These are phyloP conservation scores for Tipula unca DNA, from an alignment of 2,888 invertebrate species.

Conservation along the genomic window DNA sequence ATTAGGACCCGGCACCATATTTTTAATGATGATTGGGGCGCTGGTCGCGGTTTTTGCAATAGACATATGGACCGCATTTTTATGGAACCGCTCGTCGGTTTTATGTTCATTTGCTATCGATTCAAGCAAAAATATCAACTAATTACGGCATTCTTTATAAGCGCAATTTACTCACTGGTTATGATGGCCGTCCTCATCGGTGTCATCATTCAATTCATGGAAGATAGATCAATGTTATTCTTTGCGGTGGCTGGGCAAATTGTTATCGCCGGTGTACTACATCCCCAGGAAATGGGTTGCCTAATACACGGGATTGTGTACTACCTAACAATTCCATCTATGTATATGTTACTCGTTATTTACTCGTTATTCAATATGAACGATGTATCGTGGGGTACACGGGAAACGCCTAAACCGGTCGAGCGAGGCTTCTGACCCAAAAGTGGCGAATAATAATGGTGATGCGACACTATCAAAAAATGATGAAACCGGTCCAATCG, in stretches of 20 bases:
- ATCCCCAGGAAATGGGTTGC: conserved; percentile 71
- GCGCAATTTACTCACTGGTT: conserved; percentile 68
- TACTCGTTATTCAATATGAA: too few species aligned
- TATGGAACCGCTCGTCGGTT: conserved; percentile 50
- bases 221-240: conserved; percentile 77
- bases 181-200: conserved; percentile 84
- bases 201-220: conserved; percentile 64
- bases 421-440: conserved; percentile 27
- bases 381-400: too few species aligned
- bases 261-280: conserved; percentile 57
- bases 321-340: too few species aligned
- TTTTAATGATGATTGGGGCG: too few species aligned
- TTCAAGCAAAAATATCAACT: conserved; percentile 58
- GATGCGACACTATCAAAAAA: conserved; percentile 22
- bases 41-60: too few species aligned
- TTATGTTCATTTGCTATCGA: conserved; percentile 56
- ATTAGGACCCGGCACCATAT: too few species aligned
- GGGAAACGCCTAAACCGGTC: too few species aligned
- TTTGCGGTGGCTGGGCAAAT: conserved; percentile 60
- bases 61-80: too few species aligned
- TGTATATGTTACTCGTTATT: too few species aligned
- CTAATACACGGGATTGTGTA: conserved; percentile 54
- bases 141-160: conserved; percentile 63
- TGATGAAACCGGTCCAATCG: conserved; percentile 44
- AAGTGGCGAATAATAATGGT: too few species aligned